These are phyloP conservation scores for Catamblyrhynchus diadema DNA, from an alignment of 2,797 vertebrate genomes.

Conservation along the genomic window DNA sequence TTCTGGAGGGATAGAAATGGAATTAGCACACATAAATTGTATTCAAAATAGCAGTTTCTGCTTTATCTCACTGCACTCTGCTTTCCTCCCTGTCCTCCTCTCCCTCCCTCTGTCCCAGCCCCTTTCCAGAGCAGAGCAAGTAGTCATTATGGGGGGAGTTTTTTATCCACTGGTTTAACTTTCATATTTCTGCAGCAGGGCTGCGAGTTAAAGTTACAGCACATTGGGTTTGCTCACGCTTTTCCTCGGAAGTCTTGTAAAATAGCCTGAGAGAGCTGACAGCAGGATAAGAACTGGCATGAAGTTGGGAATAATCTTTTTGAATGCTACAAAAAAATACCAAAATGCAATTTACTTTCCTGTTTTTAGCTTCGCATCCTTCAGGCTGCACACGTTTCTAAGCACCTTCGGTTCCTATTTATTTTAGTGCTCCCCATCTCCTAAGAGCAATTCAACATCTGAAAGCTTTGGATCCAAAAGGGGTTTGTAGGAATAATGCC, in stretches of 20 bases:
- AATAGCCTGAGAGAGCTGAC: conserved; percentile 33
- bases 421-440: conserved; percentile 36
- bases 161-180: conserved; percentile 17
- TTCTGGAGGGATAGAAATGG: not conserved
- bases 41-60: not conserved
- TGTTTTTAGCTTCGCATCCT: not conserved
- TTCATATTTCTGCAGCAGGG: conserved; percentile 13
- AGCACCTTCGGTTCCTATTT: conserved; percentile 37
- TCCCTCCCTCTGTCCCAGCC: not conserved
- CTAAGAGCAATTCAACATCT: conserved; percentile 32
- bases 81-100: not conserved
- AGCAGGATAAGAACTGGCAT: not conserved
- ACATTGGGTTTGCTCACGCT: not conserved
- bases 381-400: not conserved
- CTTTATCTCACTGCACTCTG: not conserved
- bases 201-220: conserved; percentile 44
- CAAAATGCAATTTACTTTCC: not conserved
- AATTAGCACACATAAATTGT: conserved; percentile 17
- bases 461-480: conserved; percentile 28
- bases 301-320: conserved; percentile 1
- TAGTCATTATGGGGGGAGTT: not conserved
- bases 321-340: not conserved
- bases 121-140: not conserved
- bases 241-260: not conserved
- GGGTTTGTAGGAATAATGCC: conserved; percentile 24